These are phyloP conservation scores for Epirrhoe tristata DNA, from an alignment of 2,888 invertebrate species.

Conservation along the genomic window DNA sequence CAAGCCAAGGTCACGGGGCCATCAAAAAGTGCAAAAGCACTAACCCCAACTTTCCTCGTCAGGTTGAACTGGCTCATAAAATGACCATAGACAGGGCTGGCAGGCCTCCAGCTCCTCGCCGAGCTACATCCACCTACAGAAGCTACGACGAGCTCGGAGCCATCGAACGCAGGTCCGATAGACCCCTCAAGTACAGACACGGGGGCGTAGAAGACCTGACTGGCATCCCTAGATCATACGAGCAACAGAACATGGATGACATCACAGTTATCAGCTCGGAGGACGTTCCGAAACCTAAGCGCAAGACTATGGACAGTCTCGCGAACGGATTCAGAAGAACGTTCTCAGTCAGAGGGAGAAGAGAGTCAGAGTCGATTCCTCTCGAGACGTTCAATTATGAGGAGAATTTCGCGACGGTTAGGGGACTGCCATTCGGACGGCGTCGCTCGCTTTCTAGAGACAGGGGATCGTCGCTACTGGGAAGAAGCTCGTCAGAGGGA, in stretches of 20 bases:
- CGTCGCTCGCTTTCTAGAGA: constrained; percentile 80
- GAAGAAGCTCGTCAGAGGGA: constrained; percentile 90
- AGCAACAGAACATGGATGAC: constrained; percentile 70
- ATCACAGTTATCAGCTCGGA: constrained; percentile 81
- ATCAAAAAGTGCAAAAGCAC: constrained; percentile 45
- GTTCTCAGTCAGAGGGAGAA: constrained; percentile 73
- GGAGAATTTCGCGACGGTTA: constrained; percentile 76
- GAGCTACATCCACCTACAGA: constrained; percentile 77
- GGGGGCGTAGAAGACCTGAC: constrained; percentile 77
- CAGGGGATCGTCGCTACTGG: constrained; percentile 81
- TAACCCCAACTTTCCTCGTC: constrained; percentile 66
- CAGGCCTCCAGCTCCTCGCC: constrained; percentile 74
- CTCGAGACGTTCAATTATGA: constrained; percentile 75
- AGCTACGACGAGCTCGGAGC: constrained; percentile 80
- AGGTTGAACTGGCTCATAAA: constrained; percentile 63
- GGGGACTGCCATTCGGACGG: constrained; percentile 77
- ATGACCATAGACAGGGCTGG: constrained; percentile 81
- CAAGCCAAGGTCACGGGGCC: constrained; percentile 62
- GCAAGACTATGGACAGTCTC: constrained; percentile 76
- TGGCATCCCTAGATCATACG: constrained; percentile 66
- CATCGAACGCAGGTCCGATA: constrained; percentile 63
- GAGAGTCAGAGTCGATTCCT: constrained; percentile 74
- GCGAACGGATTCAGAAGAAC: constrained; percentile 78
- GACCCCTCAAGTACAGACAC: constrained; percentile 72
- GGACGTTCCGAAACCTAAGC: constrained; percentile 72